Conservation (phyloP, 1,140 invertebrate genomes). For the Achatina immaculata region DNA sequence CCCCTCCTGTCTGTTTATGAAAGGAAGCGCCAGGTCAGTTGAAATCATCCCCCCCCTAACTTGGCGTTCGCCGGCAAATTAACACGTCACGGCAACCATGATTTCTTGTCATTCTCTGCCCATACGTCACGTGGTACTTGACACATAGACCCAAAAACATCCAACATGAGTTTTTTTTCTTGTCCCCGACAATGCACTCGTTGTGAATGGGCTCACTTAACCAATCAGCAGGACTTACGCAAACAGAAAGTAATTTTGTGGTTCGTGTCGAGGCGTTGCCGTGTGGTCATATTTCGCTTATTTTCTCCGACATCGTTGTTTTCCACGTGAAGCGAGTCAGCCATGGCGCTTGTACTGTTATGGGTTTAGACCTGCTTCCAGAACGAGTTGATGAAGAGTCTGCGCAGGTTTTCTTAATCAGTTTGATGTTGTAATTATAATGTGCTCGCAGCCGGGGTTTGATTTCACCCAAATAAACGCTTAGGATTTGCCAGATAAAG, state of each 20-base stretch:
- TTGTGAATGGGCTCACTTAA: not conserved
- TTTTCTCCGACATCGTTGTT: too few species aligned
- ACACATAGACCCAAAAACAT: not conserved
- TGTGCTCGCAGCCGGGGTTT: too few species aligned
- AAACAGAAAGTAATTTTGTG: constrained; percentile 1
- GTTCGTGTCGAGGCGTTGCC: not conserved
- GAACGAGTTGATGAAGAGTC: too few species aligned
- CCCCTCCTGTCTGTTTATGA: not conserved
- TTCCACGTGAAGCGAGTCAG: too few species aligned
- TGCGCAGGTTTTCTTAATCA: too few species aligned
- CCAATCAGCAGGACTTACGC: not conserved
- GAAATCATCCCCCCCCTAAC: not conserved
- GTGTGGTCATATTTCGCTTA: not conserved
- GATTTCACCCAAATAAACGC: too few species aligned
- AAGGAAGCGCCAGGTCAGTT: not conserved
- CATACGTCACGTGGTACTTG: not conserved
- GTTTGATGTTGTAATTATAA: too few species aligned
- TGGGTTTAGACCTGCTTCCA: too few species aligned
- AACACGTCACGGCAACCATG: not conserved
- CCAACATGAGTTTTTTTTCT: not conserved
- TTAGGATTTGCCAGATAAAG: too few species aligned
- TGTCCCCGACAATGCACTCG: not conserved
- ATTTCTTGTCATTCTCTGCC: not conserved
- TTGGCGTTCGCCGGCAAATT: not conserved
- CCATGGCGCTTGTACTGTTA: too few species aligned